Conservation (phyloP, 2,888 invertebrate species). For the Parnassius mnemosyne region DNA sequence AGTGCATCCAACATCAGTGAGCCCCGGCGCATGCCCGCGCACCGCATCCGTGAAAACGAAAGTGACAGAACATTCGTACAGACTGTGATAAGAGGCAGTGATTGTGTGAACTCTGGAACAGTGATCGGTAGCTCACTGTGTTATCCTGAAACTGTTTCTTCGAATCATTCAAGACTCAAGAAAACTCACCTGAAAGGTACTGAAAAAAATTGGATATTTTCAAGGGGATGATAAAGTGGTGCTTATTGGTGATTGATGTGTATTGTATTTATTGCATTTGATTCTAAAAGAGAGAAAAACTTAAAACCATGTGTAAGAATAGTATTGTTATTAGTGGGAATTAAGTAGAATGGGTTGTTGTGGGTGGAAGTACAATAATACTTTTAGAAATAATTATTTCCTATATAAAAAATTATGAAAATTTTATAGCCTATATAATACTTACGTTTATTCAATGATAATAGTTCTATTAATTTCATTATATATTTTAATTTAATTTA, state of each 20-base stretch:
- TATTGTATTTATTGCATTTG: neutral
- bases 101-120: constrained; percentile 72
- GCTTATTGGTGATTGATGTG: constrained; percentile 1
- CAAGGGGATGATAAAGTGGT: constrained; percentile 5
- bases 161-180: constrained; percentile 38
- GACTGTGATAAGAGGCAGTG: constrained; percentile 63
- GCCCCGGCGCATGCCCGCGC: constrained; percentile 46
- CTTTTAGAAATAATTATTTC: too few species aligned
- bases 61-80: constrained; percentile 55
- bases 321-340: too few species aligned
- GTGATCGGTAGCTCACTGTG: constrained; percentile 73
- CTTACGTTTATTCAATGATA: too few species aligned
- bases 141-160: constrained; percentile 74
- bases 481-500: too few species aligned
- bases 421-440: too few species aligned
- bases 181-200: constrained; percentile 70
- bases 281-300: too few species aligned
- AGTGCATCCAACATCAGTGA: constrained; percentile 57
- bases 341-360: too few species aligned
- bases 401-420: too few species aligned
- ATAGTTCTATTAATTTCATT: too few species aligned
- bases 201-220: constrained; percentile 38
- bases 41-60: constrained; percentile 61
- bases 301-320: too few species aligned
- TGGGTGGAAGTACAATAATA: too few species aligned